These are phyloP conservation scores for Nephrotoma appendiculata DNA, from an alignment of 2,888 invertebrate species.

Conservation along the genomic window DNA sequence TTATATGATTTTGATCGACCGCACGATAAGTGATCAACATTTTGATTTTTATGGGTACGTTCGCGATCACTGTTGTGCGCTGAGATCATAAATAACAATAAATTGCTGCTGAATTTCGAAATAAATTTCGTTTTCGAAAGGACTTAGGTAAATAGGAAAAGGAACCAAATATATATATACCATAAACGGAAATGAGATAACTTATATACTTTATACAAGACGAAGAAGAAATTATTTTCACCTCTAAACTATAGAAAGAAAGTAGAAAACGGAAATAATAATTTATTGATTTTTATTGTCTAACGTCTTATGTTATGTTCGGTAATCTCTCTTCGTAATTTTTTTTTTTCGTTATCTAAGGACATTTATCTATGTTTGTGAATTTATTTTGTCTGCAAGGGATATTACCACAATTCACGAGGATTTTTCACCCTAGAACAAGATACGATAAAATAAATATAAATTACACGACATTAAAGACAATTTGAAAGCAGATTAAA, in stretches of 20 bases:
- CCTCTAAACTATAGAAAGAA: not conserved
- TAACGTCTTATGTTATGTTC: not conserved
- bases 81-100: not conserved
- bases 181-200: not conserved
- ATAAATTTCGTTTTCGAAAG: not conserved
- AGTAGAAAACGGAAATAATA: not conserved
- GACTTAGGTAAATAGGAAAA: not conserved
- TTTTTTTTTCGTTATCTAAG: not conserved
- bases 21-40: not conserved
- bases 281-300: not conserved
- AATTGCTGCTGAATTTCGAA: not conserved
- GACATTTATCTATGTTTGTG: not conserved
- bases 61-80: not conserved
- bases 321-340: not conserved
- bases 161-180: not conserved
- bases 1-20: not conserved
- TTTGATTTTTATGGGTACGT: not conserved
- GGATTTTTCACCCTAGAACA: not conserved
- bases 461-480: not conserved
- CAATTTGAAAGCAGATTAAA: too few species aligned
- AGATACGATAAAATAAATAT: not conserved
- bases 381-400: not conserved
- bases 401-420: not conserved
- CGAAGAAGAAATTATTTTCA: not conserved
- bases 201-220: not conserved